phyloP scores from a whole-genome alignment of 1,140 invertebrate genomes.

The Lordiphosa collinella region DNA sequence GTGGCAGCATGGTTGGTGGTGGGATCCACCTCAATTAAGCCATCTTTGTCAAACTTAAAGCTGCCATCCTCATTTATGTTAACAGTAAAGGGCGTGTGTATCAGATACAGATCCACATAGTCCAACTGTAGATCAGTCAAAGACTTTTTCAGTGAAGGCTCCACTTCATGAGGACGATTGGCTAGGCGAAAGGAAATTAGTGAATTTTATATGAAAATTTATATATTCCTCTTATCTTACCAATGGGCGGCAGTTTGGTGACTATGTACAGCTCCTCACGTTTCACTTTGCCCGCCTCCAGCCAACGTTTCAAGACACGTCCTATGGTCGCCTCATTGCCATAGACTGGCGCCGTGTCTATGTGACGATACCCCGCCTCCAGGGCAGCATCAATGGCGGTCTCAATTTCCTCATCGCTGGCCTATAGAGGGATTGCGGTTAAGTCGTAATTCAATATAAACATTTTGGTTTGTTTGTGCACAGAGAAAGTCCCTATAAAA shows the following conservation, averaged over 20 bases:
- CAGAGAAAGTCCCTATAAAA: background rate
- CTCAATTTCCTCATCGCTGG: conserved; percentile 86
- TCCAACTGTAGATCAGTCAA: conserved; percentile 86
- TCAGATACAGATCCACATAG: conserved; percentile 92
- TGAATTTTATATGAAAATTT: conserved; percentile 1
- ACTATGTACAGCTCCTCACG: conserved; percentile 90
- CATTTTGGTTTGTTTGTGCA: background rate
- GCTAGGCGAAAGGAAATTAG: conserved; percentile 59
- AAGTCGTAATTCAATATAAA: conserved; percentile 11
- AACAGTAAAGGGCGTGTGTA: conserved; percentile 88
- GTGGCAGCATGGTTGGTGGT: conserved; percentile 85
- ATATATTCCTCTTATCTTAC: conserved; percentile 46
- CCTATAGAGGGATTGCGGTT: conserved; percentile 75
- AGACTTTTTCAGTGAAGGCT: conserved; percentile 86
- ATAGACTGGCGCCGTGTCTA: conserved; percentile 91
- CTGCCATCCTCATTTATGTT: conserved; percentile 79
- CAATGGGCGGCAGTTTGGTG: conserved; percentile 85
- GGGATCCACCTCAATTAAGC: conserved; percentile 84
- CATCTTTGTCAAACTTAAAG: conserved; percentile 81
- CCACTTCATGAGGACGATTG: conserved; percentile 86
- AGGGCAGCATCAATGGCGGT: conserved; percentile 83
- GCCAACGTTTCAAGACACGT: conserved; percentile 86
- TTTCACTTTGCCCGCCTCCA: conserved; percentile 85
- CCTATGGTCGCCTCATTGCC: conserved; percentile 91
- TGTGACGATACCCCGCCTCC: conserved; percentile 83